Conservation (phyloP, 2,888 invertebrate species). For the Callimorpha dominula region DNA sequence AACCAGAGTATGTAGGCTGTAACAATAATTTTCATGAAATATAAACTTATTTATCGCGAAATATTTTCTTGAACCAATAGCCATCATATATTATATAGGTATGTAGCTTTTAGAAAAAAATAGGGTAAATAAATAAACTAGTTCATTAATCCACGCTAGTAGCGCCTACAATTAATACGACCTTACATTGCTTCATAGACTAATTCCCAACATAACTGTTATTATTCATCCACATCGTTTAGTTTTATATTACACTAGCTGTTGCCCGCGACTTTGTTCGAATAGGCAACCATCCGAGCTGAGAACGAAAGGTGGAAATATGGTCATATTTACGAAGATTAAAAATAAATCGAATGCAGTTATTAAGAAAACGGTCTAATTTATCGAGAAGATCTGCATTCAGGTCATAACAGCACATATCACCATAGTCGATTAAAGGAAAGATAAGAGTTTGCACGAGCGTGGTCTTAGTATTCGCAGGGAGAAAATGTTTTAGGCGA, state of each 20-base stretch:
- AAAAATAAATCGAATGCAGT: too few species aligned
- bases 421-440: too few species aligned
- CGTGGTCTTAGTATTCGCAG: too few species aligned
- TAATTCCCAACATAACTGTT: slow-evolving; percentile 51
- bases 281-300: too few species aligned
- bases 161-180: slow-evolving; percentile 57
- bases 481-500: too few species aligned
- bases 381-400: too few species aligned
- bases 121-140: slow-evolving; percentile 1
- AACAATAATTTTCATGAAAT: not conserved
- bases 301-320: too few species aligned
- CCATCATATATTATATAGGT: not conserved
- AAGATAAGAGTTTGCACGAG: too few species aligned
- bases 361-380: too few species aligned
- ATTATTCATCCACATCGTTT: slow-evolving; percentile 39
- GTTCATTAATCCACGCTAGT: slow-evolving; percentile 12
- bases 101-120: not conserved
- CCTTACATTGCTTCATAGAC: slow-evolving; percentile 62
- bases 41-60: not conserved
- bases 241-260: slow-evolving; percentile 24
- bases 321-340: too few species aligned
- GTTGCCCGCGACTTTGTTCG: too few species aligned
- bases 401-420: too few species aligned
- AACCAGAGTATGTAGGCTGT: not conserved
- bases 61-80: not conserved